Evolutionary conservation across 2,888 invertebrate species (phyloP).

Genomic region (Melolontha melolontha): DNA sequence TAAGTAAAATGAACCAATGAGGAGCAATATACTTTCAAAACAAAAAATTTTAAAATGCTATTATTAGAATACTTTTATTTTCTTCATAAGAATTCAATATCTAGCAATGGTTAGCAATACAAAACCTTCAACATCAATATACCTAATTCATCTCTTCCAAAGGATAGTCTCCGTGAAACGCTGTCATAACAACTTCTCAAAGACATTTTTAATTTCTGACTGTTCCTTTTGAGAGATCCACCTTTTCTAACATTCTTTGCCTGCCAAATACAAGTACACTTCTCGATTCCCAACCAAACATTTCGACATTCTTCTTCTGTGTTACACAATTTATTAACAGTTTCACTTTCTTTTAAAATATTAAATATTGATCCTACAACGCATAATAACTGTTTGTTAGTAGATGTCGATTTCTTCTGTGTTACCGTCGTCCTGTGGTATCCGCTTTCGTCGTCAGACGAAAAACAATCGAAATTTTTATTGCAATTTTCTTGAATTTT

Average conservation of each 20-base stretch:
- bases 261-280: conserved; percentile 76
- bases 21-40: no score
- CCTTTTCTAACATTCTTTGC: conserved; percentile 68
- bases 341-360: conserved; percentile 57
- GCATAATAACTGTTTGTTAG: conserved; percentile 65
- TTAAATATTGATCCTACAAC: conserved; percentile 63
- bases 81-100: no score
- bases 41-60: no score
- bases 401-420: conserved; percentile 45
- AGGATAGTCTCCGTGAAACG: conserved; percentile 64
- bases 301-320: conserved; percentile 71
- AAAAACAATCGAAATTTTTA: conserved; percentile 67
- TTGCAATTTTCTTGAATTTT: conserved; percentile 55
- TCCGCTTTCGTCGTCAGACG: conserved; percentile 70
- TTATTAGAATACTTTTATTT: no score
- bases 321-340: conserved; percentile 67
- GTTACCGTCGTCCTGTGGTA: conserved; percentile 26
- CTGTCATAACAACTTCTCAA: conserved; percentile 54
- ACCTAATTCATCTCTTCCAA: conserved; percentile 64
- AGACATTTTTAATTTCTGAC: conserved; percentile 52
- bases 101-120: not conserved
- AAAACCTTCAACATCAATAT: conserved; percentile 21
- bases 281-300: conserved; percentile 70
- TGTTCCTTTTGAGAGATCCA: conserved; percentile 69
- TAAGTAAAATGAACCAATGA: no score